These are phyloP conservation scores for Drosophila anceps DNA, from an alignment of 2,888 invertebrate genomes.

Conservation along the genomic window DNA sequence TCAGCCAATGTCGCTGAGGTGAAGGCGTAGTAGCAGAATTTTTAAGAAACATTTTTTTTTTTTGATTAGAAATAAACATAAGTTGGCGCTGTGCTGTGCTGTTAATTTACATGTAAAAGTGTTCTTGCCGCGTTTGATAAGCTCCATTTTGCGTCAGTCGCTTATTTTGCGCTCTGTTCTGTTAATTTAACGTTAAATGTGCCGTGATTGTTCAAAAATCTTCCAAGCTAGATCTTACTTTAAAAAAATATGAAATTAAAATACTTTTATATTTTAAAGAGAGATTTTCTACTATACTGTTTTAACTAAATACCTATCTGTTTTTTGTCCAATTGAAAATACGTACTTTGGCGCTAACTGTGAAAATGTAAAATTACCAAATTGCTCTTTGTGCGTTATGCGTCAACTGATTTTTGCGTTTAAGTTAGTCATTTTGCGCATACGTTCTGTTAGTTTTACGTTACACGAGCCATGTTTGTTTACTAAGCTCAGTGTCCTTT, in stretches of 20 bases:
- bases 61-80: constrained; percentile 28
- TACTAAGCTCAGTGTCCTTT: neutral
- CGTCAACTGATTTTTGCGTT: constrained; percentile 24
- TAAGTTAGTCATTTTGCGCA: constrained; percentile 9
- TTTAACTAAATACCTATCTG: neutral
- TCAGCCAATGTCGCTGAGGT: constrained; percentile 1
- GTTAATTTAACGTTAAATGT: constrained; percentile 13
- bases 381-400: constrained; percentile 7
- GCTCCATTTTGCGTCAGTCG: constrained; percentile 10
- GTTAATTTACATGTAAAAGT: constrained; percentile 19
- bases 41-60: constrained; percentile 11
- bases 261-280: neutral
- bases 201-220: neutral
- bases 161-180: constrained; percentile 12
- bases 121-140: constrained; percentile 1
- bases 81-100: constrained; percentile 30
- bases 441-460: constrained; percentile 27
- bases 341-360: constrained; percentile 26
- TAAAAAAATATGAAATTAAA: neutral
- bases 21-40: constrained; percentile 13
- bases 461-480: constrained; percentile 5
- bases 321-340: constrained; percentile 23
- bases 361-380: neutral
- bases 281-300: neutral
- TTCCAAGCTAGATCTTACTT: no score